phyloP scores from a whole-genome alignment of 2,888 invertebrate genomes.

The Morinoia aosen region DNA sequence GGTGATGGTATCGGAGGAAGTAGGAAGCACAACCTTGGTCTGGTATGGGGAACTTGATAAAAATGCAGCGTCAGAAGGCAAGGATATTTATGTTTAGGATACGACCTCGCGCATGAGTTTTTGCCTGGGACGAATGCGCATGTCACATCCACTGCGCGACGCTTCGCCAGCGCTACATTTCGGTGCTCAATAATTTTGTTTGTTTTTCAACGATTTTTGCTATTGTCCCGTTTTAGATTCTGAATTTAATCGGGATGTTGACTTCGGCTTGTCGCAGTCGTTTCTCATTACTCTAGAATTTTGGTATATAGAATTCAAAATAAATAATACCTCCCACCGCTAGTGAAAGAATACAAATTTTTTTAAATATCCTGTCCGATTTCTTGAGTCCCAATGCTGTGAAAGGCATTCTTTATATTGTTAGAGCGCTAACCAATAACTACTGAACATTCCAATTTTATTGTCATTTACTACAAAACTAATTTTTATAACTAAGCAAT shows the following conservation, averaged over 20 bases:
- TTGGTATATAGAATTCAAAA: no score
- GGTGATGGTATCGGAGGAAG: neutral
- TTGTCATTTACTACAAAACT: no score
- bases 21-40: constrained; percentile 9
- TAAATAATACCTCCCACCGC: no score
- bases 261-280: no score
- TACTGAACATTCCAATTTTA: no score
- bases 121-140: neutral
- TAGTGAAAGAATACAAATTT: neutral
- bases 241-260: neutral
- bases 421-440: no score
- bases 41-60: neutral
- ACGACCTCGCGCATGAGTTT: neutral
- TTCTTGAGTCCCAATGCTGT: no score
- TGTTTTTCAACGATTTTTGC: neutral
- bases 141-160: neutral
- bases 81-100: neutral
- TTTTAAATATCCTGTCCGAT: no score
- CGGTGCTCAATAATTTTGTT: neutral
- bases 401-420: neutral
- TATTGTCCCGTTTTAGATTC: neutral
- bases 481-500: no score
- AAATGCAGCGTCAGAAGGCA: constrained; percentile 1
- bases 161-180: neutral
- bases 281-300: no score